Percentiles rank a stretch among this genome's conserved stretches.
Conservation (phyloP, 2,113 vertebrate genomes). For the Bungarus multicinctus region DNA sequence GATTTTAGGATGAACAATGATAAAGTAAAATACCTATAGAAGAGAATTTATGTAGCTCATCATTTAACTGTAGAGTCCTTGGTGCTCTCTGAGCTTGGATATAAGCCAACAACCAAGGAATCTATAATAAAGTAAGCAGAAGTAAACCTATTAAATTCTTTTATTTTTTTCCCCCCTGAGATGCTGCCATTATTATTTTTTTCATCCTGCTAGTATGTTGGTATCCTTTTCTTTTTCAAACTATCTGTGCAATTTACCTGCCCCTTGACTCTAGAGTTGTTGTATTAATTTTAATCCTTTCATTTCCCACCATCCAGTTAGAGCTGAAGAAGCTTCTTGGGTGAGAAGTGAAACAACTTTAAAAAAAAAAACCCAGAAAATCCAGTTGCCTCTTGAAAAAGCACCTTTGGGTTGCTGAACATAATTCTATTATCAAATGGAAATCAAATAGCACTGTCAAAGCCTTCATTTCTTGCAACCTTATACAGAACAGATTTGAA, state of each 20-base stretch:
- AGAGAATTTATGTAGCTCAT: not conserved
- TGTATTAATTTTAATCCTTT: conserved; percentile 10
- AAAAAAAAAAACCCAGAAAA: no score
- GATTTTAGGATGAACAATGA: not conserved
- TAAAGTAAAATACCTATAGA: not conserved
- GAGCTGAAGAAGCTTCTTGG: no score
- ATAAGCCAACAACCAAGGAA: not conserved
- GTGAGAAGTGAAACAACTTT: no score
- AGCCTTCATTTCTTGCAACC: conserved; percentile 31
- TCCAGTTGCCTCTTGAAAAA: no score
- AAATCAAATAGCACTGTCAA: not conserved
- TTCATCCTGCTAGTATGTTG: not conserved
- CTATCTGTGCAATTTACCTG: conserved; percentile 28
- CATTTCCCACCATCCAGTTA: no score
- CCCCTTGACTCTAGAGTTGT: conserved; percentile 11
- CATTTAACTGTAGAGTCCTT: not conserved
- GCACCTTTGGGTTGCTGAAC: conserved; percentile 43
- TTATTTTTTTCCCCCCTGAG: not conserved
- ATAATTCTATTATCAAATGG: conserved; percentile 33
- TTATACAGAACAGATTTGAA: not conserved
- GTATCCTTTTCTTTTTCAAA: conserved; percentile 37
- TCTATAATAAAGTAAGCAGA: not conserved
- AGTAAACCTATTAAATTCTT: not conserved
- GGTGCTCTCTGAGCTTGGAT: not conserved
- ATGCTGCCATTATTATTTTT: not conserved